Conservation (phyloP, 2,113 vertebrate species). For the Tyrannus savana region DNA sequence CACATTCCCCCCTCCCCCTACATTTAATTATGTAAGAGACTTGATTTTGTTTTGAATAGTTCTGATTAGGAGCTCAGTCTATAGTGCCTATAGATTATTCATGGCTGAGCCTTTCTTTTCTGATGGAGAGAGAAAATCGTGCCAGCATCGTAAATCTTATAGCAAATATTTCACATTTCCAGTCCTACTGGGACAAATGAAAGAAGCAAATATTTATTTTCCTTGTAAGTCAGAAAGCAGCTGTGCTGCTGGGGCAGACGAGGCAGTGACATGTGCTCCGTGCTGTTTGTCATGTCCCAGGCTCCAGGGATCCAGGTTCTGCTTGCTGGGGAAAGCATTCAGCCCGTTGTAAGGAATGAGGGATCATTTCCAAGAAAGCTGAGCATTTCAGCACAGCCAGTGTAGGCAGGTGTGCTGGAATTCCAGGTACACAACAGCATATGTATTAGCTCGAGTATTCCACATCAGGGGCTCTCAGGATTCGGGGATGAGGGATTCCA, state of each 20-base stretch:
- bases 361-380: neutral
- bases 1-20: too few relatives aligned
- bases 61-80: slow-evolving; percentile 17
- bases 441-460: neutral
- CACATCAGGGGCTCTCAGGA: neutral
- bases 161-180: slow-evolving; percentile 24
- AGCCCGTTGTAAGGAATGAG: neutral
- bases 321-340: neutral
- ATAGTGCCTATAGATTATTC: slow-evolving; percentile 24
- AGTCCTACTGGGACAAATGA: neutral
- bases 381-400: neutral
- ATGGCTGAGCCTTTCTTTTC: slow-evolving; percentile 10
- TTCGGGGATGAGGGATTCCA: neutral
- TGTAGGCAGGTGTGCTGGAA: neutral
- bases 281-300: neutral
- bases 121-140: slow-evolving; percentile 1
- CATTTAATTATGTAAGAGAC: slow-evolving; percentile 12
- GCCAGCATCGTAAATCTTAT: neutral
- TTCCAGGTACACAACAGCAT: neutral
- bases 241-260: neutral
- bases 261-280: neutral
- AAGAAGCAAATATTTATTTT: slow-evolving; percentile 30
- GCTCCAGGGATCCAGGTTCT: neutral
- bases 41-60: slow-evolving; percentile 27
- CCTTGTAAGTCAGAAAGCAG: neutral